phyloP scores from a whole-genome alignment of 2,113 vertebrate species.

The Spilogale gracilis region DNA sequence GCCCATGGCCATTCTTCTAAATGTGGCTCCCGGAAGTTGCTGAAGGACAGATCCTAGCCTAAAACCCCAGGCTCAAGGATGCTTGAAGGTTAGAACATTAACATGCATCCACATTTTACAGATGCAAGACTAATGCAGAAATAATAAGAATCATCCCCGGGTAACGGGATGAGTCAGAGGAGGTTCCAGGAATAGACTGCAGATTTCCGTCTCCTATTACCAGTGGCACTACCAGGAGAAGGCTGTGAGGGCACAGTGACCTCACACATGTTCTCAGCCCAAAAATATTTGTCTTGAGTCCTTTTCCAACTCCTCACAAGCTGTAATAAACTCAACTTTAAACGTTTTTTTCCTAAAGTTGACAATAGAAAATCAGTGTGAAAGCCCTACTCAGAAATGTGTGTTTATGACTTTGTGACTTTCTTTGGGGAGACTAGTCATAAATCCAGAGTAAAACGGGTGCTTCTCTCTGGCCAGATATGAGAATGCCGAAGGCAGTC shows the following conservation, averaged over 20 bases:
- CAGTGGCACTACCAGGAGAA: neutral
- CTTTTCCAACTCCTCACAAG: slow-evolving; percentile 30
- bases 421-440: neutral
- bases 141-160: neutral
- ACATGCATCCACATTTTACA: neutral
- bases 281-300: slow-evolving; percentile 31
- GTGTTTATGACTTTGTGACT: neutral
- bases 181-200: slow-evolving; percentile 51
- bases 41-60: neutral
- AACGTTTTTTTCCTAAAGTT: neutral
- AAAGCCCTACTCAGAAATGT: slow-evolving; percentile 17
- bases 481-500: neutral
- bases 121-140: neutral
- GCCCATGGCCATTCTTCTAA: neutral
- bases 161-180: slow-evolving; percentile 49
- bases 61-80: neutral
- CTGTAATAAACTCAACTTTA: slow-evolving; percentile 5
- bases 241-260: slow-evolving; percentile 58
- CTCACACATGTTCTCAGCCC: slow-evolving; percentile 53
- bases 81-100: neutral
- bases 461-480: neutral
- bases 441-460: neutral
- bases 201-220: slow-evolving; percentile 15
- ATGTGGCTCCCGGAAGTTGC: neutral
- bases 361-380: slow-evolving; percentile 46